A percentile compares a stretch with the other conserved stretches of the same genome.
Conservation (phyloP, 2,888 invertebrate species). For the Lochmaea crataegi region DNA sequence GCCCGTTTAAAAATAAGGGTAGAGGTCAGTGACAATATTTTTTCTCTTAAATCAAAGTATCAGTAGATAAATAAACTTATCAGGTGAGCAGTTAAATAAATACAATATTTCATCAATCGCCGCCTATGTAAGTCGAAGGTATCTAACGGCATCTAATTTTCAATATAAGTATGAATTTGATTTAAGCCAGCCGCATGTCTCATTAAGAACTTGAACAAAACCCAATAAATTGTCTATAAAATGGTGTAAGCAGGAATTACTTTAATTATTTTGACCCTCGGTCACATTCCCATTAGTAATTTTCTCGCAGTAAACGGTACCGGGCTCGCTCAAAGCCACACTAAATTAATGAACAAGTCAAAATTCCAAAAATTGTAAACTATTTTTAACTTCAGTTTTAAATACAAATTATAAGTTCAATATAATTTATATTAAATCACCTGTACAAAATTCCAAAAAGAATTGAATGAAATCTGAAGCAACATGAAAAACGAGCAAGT, state of each 20-base stretch:
- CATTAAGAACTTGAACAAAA: slow-evolving; percentile 50
- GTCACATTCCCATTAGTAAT: slow-evolving; percentile 38
- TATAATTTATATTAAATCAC: no score
- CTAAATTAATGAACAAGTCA: neutral
- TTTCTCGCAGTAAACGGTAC: slow-evolving; percentile 23
- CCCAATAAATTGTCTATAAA: slow-evolving; percentile 46
- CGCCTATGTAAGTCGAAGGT: slow-evolving; percentile 49
- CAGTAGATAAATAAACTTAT: neutral
- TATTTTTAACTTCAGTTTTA: neutral
- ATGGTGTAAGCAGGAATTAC: slow-evolving; percentile 43
- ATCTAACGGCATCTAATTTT: slow-evolving; percentile 57
- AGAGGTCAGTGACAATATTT: no score
- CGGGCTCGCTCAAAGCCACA: slow-evolving; percentile 6
- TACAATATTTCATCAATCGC: neutral
- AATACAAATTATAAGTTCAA: neutral
- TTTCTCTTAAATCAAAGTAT: neutral
- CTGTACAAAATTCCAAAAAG: no score
- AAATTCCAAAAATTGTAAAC: neutral
- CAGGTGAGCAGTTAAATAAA: neutral
- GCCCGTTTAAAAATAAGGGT: no score
- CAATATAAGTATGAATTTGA: slow-evolving; percentile 61
- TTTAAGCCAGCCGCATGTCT: slow-evolving; percentile 55
- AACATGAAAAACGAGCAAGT: no score
- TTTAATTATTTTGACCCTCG: slow-evolving; percentile 45
- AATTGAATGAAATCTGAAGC: no score